Percentiles rank a stretch among this genome's conserved stretches.
Conservation (phyloP, 2,113 vertebrate genomes). For the Lampris megalopsis region DNA sequence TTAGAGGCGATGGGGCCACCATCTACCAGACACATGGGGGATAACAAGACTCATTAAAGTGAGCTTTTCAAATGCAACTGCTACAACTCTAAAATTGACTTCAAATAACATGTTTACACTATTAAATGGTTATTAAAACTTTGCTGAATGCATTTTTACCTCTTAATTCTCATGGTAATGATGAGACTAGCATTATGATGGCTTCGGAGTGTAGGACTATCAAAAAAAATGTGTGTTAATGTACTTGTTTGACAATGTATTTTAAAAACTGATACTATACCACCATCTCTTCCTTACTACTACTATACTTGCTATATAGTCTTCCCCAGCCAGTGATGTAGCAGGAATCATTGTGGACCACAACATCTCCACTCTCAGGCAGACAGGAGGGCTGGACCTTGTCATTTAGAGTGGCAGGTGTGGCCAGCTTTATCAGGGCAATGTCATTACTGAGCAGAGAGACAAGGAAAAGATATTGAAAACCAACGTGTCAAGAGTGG, state of each 20-base stretch:
- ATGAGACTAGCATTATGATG: too few species aligned
- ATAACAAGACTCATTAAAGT: neutral
- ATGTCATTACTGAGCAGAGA: conserved; percentile 50
- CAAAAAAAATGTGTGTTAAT: too few species aligned
- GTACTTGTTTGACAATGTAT: too few species aligned
- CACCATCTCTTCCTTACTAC: conserved; percentile 4
- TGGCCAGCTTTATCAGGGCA: conserved; percentile 57
- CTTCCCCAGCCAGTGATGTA: conserved; percentile 62
- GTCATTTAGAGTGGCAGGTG: conserved; percentile 27
- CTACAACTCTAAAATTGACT: too few species aligned
- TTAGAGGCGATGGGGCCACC: conserved; percentile 17
- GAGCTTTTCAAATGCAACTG: too few species aligned
- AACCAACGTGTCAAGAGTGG: too few species aligned
- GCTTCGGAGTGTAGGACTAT: too few species aligned
- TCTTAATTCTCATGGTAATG: too few species aligned
- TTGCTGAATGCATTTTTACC: too few species aligned
- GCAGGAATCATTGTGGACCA: conserved; percentile 41
- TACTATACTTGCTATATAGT: conserved; percentile 41
- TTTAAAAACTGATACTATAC: too few species aligned
- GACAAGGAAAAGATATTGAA: neutral
- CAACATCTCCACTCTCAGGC: conserved; percentile 15
- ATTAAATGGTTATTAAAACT: too few species aligned
- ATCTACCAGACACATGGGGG: neutral
- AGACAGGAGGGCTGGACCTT: conserved; percentile 48
- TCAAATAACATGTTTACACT: too few species aligned